phyloP scores from a whole-genome alignment of 2,797 vertebrate genomes.

The Myiotriccus ornatus region DNA sequence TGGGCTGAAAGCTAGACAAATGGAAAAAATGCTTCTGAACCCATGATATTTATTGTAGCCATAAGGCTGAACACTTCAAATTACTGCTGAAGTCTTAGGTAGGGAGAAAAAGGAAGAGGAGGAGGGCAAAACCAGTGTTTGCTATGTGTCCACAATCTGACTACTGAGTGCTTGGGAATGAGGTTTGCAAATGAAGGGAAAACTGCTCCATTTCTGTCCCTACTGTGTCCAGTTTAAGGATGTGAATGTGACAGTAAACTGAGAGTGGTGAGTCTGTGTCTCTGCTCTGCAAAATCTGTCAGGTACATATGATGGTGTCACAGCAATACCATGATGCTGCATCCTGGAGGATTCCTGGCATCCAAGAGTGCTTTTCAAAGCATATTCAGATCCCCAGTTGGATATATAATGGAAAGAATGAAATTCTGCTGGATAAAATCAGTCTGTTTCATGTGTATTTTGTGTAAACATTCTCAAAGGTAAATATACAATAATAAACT shows the following conservation, averaged over 20 bases:
- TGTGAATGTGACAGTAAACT: not conserved
- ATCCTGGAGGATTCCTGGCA: not conserved
- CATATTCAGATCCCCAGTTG: not conserved
- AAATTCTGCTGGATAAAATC: not conserved
- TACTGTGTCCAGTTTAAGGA: not conserved
- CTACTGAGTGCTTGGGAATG: not conserved
- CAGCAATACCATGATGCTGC: not conserved
- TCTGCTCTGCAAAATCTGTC: not conserved
- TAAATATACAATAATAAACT: not conserved
- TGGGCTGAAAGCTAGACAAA: not conserved
- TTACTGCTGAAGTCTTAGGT: not conserved
- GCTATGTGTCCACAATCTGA: not conserved
- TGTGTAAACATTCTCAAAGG: not conserved
- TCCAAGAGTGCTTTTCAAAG: not conserved
- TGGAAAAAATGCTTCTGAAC: not conserved
- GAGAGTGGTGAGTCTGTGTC: not conserved
- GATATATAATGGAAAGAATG: not conserved
- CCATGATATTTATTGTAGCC: not conserved
- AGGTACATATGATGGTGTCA: rapidly evolving
- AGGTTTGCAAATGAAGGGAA: not conserved
- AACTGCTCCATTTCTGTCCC: not conserved
- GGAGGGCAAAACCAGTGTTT: not conserved
- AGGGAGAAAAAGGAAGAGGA: not conserved
- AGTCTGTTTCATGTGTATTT: not conserved
- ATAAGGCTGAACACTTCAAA: not conserved